These are phyloP conservation scores for Octodonta nipae DNA, from an alignment of 2,888 invertebrate genomes.

Conservation along the genomic window DNA sequence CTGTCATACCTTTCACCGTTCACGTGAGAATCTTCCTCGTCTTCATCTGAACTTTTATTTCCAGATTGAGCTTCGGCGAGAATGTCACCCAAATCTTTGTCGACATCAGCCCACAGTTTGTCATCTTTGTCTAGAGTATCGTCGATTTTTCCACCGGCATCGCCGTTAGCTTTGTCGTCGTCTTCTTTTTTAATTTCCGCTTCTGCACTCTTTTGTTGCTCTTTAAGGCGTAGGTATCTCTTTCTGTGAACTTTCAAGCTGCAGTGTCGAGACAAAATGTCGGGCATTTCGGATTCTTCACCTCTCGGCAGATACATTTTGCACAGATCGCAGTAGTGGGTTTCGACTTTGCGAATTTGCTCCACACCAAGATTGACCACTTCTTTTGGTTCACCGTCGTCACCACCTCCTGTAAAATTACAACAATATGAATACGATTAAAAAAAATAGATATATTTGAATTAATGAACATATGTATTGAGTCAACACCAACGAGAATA, in stretches of 20 bases:
- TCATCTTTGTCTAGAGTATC: slow-evolving; percentile 39
- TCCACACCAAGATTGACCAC: slow-evolving; percentile 64
- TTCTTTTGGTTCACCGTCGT: slow-evolving; percentile 39
- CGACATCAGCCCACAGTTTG: slow-evolving; percentile 68
- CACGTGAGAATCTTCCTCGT: slow-evolving; percentile 49
- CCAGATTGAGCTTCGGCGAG: slow-evolving; percentile 52
- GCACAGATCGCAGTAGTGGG: slow-evolving; percentile 69
- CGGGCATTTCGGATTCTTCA: slow-evolving; percentile 28
- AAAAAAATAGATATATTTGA: too few relatives aligned
- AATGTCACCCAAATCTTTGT: slow-evolving; percentile 66
- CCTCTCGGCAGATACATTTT: slow-evolving; percentile 57
- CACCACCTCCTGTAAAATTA: slow-evolving; percentile 20
- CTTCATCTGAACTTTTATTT: slow-evolving; percentile 48
- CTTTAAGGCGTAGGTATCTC: slow-evolving; percentile 63
- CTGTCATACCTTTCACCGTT: slow-evolving; percentile 39
- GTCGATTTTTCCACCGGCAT: slow-evolving; percentile 10
- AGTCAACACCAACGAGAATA: too few relatives aligned
- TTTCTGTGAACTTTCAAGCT: slow-evolving; percentile 61
- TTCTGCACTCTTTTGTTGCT: slow-evolving; percentile 24
- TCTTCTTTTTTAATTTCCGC: background rate
- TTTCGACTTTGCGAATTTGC: slow-evolving; percentile 63
- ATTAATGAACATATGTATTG: too few relatives aligned
- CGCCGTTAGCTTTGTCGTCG: slow-evolving; percentile 3
- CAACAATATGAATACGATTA: too few relatives aligned
- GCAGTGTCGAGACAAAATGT: slow-evolving; percentile 45